phyloP scores from a whole-genome alignment of 2,888 invertebrate species.

The Altica lythri region DNA sequence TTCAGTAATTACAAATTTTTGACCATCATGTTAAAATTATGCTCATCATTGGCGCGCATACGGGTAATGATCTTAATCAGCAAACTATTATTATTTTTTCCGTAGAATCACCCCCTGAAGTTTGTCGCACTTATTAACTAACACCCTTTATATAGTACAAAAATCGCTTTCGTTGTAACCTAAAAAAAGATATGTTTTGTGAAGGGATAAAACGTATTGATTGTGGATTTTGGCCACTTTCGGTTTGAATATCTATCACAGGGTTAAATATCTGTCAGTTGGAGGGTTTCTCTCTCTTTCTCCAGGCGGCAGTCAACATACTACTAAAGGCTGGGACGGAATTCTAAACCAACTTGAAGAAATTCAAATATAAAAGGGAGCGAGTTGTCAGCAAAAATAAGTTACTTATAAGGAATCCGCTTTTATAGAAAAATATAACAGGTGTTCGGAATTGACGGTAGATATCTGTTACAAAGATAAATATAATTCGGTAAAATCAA shows the following conservation, averaged over 20 bases:
- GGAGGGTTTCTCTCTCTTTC: constrained; percentile 36
- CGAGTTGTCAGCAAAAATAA: constrained; percentile 43
- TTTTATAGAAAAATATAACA: constrained; percentile 35
- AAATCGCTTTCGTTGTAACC: too few species aligned
- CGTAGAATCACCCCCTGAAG: too few species aligned
- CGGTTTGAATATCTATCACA: constrained; percentile 46
- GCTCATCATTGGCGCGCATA: too few species aligned
- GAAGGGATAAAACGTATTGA: constrained; percentile 33
- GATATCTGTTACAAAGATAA: constrained; percentile 26
- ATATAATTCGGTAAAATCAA: too few species aligned
- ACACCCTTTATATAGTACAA: too few species aligned
- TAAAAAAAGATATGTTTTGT: too few species aligned
- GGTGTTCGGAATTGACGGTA: constrained; percentile 29
- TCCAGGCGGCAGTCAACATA: constrained; percentile 6
- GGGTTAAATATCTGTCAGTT: constrained; percentile 48
- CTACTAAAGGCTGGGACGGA: constrained; percentile 14
- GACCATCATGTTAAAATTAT: too few species aligned
- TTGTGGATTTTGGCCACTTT: constrained; percentile 31
- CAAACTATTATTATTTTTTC: too few species aligned
- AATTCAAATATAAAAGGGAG: constrained; percentile 41
- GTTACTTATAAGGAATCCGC: constrained; percentile 41
- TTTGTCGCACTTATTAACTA: too few species aligned
- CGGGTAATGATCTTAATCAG: too few species aligned
- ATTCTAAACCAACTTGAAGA: constrained; percentile 39
- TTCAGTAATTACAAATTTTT: too few species aligned